A percentile compares a stretch with the other conserved stretches of the same genome.
Evolutionary conservation across 2,888 invertebrate species (phyloP).

Genomic region (Diaphora mendica): DNA sequence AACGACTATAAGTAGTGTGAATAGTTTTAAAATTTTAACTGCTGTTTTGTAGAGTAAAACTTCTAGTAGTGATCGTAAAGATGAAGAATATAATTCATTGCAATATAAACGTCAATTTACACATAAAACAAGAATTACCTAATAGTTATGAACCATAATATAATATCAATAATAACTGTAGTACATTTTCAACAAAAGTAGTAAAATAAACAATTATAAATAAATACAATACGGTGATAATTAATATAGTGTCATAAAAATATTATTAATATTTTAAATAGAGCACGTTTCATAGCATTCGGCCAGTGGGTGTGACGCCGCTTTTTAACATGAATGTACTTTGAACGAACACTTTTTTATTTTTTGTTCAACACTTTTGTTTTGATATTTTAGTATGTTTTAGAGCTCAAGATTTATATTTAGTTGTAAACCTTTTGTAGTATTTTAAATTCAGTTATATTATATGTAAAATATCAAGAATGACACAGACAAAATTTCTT

Average conservation of each 20-base stretch:
- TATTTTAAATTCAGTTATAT: neutral
- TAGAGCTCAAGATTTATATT: neutral
- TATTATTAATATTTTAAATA: constrained; percentile 15
- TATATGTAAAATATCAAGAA: neutral
- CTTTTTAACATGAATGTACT: constrained; percentile 24
- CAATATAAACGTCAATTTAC: neutral
- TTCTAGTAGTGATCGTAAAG: neutral
- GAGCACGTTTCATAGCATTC: constrained; percentile 23
- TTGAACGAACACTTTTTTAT: constrained; percentile 18
- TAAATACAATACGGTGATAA: neutral
- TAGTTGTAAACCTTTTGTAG: too few species aligned
- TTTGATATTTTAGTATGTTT: constrained; percentile 1
- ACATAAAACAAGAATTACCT: neutral
- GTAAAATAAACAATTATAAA: neutral
- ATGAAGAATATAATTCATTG: neutral
- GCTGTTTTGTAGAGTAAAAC: neutral
- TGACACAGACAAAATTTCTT: neutral
- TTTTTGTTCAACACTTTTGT: constrained; percentile 4
- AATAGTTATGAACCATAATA: neutral
- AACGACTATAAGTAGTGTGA: neutral
- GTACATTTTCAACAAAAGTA: neutral
- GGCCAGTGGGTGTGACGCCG: constrained; percentile 10
- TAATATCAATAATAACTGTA: neutral
- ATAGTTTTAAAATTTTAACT: neutral
- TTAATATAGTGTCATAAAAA: neutral